Conservation (phyloP, 2,888 invertebrate species). For the Thumatha senex region DNA sequence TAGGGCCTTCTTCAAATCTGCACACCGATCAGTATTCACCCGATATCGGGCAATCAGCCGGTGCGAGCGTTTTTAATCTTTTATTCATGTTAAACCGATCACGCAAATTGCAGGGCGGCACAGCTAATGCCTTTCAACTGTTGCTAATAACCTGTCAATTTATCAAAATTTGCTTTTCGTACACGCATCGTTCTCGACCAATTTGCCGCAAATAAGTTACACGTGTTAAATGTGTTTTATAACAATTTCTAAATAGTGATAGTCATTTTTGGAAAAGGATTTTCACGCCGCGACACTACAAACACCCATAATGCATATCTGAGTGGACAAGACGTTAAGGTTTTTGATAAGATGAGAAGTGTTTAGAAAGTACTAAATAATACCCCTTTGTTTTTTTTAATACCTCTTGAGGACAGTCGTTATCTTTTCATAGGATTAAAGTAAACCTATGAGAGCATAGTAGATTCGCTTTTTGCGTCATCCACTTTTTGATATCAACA, state of each 20-base stretch:
- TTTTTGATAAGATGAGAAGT: too few species aligned
- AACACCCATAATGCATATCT: background rate
- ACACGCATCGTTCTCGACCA: slow-evolving; percentile 48
- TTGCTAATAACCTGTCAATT: slow-evolving; percentile 83
- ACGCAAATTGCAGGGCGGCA: slow-evolving; percentile 80
- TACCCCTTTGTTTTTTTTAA: too few species aligned
- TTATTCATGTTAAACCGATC: slow-evolving; percentile 70
- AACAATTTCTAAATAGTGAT: background rate
- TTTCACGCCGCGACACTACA: too few species aligned
- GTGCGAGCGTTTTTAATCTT: slow-evolving; percentile 72
- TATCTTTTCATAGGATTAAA: too few species aligned
- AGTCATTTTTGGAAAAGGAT: too few species aligned
- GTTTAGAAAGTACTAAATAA: too few species aligned
- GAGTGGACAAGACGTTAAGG: too few species aligned
- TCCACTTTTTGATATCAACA: too few species aligned
- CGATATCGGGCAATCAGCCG: slow-evolving; percentile 70
- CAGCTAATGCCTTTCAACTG: slow-evolving; percentile 83
- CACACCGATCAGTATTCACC: slow-evolving; percentile 51
- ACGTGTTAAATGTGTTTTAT: slow-evolving; percentile 27
- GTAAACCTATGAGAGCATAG: too few species aligned
- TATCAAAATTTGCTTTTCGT: slow-evolving; percentile 71
- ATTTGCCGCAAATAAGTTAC: slow-evolving; percentile 52
- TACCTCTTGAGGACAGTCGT: too few species aligned
- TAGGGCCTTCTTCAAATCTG: slow-evolving; percentile 51
- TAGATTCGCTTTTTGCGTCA: too few species aligned